Evolutionary conservation across 2,797 vertebrate species (phyloP), one percentile per base, ranked within the genome.

Genomic region (Megaceryle alcyon): DNA sequence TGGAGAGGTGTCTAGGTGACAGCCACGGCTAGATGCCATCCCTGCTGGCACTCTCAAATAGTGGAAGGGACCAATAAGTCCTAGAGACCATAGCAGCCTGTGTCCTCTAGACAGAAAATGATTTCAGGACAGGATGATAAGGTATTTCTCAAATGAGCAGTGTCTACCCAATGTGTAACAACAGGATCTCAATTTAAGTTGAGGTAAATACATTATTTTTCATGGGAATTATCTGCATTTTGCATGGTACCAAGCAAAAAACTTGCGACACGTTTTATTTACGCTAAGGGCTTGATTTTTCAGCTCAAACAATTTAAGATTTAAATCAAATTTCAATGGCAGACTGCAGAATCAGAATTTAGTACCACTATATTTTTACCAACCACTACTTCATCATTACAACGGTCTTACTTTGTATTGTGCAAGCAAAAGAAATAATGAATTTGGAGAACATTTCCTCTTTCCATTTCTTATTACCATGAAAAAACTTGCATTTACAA

Each of bases 71-170:
- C 88, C 12, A 68, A 0, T 26, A 73, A 53, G 14, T 82, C 22
- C 39, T 56, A 41, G 20, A 64, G n/a, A 72, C 51, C n/a, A 60
- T 0, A 73, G 25, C 0, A 73, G 15, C 2, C 35, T 2, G 0
- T 60, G 51, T 49, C 73, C 78, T 79, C 63, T 44, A 75, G 19
- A 51, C 19, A 71, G 23, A 88, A 60, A 41, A 8, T 8, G 48
- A n/a, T 35, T 81, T 46, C 41, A 78, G 20, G 93, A 54, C 14
- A 78, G 19, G 31, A 46, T 0, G 8, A 60, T 17, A 86, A 77
- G 18, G 3, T 57, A 28, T n/a, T 73, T 80, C 68, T 89, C 57
- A 80, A 87, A 85, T 8, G 6, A 78, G 57, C 14, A 25, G 2
- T 22, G 12, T 65, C 37, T 64, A 75, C 9, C 7, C 29, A 37